These are phyloP conservation scores for Andrena dorsata DNA, from an alignment of 2,888 invertebrate species.

Conservation along the genomic window DNA sequence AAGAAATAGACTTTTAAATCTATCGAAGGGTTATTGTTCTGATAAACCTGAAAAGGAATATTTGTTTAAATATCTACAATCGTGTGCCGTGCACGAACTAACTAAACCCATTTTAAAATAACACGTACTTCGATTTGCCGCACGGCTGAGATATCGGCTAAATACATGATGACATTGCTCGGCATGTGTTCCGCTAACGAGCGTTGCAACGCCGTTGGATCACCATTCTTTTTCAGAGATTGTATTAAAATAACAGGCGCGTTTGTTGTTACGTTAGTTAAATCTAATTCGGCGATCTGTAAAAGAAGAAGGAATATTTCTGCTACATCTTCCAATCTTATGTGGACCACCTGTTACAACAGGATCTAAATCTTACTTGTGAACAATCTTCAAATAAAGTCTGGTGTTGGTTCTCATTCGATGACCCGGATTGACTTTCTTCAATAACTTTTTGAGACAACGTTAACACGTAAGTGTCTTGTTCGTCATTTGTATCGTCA, in stretches of 20 bases:
- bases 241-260: slow-evolving; percentile 91
- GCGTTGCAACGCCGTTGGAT: slow-evolving; percentile 90
- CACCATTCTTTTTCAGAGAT: slow-evolving; percentile 91
- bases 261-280: slow-evolving; percentile 88
- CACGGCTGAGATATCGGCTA: slow-evolving; percentile 94
- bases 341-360: neutral
- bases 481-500: slow-evolving; percentile 84
- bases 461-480: slow-evolving; percentile 90
- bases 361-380: slow-evolving; percentile 70
- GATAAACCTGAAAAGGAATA: slow-evolving; percentile 87
- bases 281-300: slow-evolving; percentile 89
- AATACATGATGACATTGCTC: slow-evolving; percentile 95
- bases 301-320: slow-evolving; percentile 41
- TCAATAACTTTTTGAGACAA: slow-evolving; percentile 87
- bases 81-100: neutral
- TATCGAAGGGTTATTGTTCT: slow-evolving; percentile 84
- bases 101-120: slow-evolving; percentile 10
- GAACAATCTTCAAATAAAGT: slow-evolving; percentile 80
- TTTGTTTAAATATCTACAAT: slow-evolving; percentile 9
- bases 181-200: slow-evolving; percentile 90
- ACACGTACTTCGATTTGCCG: slow-evolving; percentile 93
- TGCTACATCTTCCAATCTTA: slow-evolving; percentile 42
- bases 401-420: slow-evolving; percentile 52
- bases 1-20: slow-evolving; percentile 93
- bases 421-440: slow-evolving; percentile 41